Evolutionary conservation across 1,140 invertebrate genomes (phyloP), one percentile per base, ranked within the genome.

Genomic region (Myzus persicae): DNA sequence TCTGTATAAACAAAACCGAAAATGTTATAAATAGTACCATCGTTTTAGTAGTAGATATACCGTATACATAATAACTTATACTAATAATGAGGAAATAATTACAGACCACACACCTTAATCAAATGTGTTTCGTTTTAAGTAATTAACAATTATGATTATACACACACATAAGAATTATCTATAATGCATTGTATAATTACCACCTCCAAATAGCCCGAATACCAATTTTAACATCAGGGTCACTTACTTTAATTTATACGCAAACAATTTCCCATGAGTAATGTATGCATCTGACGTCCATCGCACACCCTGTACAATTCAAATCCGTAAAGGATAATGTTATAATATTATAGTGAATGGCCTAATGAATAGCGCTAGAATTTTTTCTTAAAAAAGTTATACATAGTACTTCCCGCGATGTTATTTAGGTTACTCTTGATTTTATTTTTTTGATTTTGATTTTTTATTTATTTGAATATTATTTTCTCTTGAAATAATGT

Each of bases 401-500:
- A 90, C 48, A 26, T 90, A 51, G 89, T 90, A 91, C 90, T 91
- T 76, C 90, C 90, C 38, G 90, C 90, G 38, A 76, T 76, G 42
- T 91, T 59, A 59, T 42, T 76, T 81, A 91, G 90, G 67, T 91
- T 91, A 81, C 40, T 46, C 38, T 91, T 91, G 90, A 46, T 40
- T 93, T 59, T 93, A 48, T 88, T 89, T n/a, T 91, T 44, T n/a
- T n/a, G n/a, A n/a, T n/a, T 93, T 93, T 91, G 20, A 9, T 46
- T 81, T 82, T 40, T 84, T 24, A 82, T 91, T 92, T 38, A 38
- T 84, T 54, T 93, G 36, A 42, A 31, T 67, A 51, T 91, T 36
- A 54, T 93, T 76, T 93, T 92, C 44, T 93, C 92, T 91, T 92
- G 44, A 90, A 88, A 84, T 46, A 82, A 87, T 91, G 82, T 84